These are phyloP conservation scores for Oegoconia quadripuncta DNA, from an alignment of 2,888 invertebrate species.

Conservation along the genomic window DNA sequence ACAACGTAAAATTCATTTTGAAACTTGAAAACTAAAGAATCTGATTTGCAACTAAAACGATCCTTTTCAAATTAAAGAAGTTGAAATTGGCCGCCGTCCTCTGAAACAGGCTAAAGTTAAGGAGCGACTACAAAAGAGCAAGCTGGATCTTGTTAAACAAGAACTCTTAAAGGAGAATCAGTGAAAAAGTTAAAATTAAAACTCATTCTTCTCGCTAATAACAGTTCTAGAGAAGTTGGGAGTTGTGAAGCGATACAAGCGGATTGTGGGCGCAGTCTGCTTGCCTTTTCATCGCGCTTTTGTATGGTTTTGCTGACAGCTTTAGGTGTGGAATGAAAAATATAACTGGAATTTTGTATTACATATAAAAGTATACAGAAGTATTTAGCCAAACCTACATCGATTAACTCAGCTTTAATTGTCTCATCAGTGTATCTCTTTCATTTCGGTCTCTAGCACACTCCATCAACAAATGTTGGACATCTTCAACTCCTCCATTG, in stretches of 20 bases:
- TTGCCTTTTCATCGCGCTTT: background rate
- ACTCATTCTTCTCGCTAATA: slow-evolving; percentile 47
- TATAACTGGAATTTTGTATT: too few species aligned
- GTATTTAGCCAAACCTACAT: too few species aligned
- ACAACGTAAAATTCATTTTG: slow-evolving; percentile 2
- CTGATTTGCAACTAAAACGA: slow-evolving; percentile 33
- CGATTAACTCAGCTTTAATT: too few species aligned
- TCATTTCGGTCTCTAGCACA: too few species aligned
- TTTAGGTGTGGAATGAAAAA: too few species aligned
- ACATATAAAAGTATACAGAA: too few species aligned
- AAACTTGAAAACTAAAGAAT: slow-evolving; percentile 23
- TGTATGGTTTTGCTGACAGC: background rate
- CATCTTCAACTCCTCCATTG: too few species aligned
- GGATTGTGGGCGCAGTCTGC: slow-evolving; percentile 2
- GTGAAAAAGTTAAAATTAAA: slow-evolving; percentile 64
- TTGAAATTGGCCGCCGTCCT: slow-evolving; percentile 45
- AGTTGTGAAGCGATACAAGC: slow-evolving; percentile 14
- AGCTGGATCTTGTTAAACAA: slow-evolving; percentile 56
- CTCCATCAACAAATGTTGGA: too few species aligned
- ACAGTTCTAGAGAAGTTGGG: slow-evolving; percentile 16
- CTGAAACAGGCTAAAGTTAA: slow-evolving; percentile 34
- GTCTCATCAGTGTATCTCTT: too few species aligned
- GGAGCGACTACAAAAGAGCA: slow-evolving; percentile 51
- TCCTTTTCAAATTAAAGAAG: slow-evolving; percentile 54
- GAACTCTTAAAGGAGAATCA: slow-evolving; percentile 51